Conservation (phyloP, 2,113 vertebrate genomes). For the Arenaria interpres region DNA sequence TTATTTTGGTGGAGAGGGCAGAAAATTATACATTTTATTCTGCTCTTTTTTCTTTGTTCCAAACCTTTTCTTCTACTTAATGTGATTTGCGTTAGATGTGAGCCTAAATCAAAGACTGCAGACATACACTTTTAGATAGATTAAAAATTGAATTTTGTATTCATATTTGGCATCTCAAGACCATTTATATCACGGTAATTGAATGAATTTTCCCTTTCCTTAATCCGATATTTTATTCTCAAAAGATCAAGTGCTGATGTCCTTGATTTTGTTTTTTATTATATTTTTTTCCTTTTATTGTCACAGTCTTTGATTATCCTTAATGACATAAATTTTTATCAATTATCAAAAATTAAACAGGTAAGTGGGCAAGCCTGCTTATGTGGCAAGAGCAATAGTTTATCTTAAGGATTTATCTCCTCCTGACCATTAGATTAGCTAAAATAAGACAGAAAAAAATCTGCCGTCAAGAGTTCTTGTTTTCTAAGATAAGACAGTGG, state of each 20-base stretch:
- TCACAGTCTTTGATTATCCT: neutral
- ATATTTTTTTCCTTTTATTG: neutral
- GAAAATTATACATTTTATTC: neutral
- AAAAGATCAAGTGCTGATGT: neutral
- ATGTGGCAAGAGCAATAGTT: neutral
- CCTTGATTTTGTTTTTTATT: neutral
- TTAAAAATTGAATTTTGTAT: constrained; percentile 9
- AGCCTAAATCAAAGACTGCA: constrained; percentile 7
- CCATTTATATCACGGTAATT: neutral
- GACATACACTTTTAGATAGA: neutral
- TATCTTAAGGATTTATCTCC: neutral
- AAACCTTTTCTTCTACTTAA: neutral
- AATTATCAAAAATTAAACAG: neutral
- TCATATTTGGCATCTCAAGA: constrained; percentile 6
- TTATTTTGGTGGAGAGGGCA: neutral
- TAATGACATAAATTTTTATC: neutral
- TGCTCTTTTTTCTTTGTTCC: neutral
- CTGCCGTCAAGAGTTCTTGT: neutral
- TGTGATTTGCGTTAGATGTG: neutral
- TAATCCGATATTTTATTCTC: constrained; percentile 20
- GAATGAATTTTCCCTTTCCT: neutral
- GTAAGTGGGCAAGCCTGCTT: neutral
- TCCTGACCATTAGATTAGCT: neutral
- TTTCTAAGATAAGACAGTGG: neutral
- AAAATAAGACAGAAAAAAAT: neutral